Base-by-base conservation (phyloP, 2,113 vertebrate genomes). In the Pedetes capensis region DNA sequence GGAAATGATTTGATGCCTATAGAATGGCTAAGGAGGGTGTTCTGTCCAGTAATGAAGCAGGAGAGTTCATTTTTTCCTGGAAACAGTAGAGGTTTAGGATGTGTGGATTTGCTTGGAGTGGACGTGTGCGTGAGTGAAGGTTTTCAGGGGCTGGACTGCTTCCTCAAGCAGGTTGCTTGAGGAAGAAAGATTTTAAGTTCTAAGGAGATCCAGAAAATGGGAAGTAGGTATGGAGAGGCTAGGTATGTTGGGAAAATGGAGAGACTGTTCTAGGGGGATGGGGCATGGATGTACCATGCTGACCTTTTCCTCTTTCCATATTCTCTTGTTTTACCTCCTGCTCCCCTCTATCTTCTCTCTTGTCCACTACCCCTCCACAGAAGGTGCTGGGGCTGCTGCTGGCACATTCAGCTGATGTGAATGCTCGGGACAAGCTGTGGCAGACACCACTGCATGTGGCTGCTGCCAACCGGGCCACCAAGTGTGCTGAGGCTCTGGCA, bases 391-490 rank as follows among this genome's bases (percentile, higher is more conserved):
- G 98, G 76, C 96, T 99, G 97, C 98, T 99, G 78, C 98, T 99
- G 90, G 99, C 98, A 96, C 99, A 99, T 96, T 99, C 98, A 7
- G 99, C 99, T 2, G 99, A 99, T 1, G 99, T 99, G 96, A 99
- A 99, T 23, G 96, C 99, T 72, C 98, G 98, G 13, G 99, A 99
- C 98, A 99, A 99, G 97, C 98, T 99, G 89, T 99, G 99, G 99
- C 99, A 99, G 94, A 99, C 99, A 7, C 99, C 99, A 0, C 96
- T 99, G 96, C 99, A 99, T 47, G 98, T 99, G 89, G 99, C 99
- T 4, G 99, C 99, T 1, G 99, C 99, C 97, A 99, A 99, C 98
- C 98, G 99, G 96, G 99, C 99, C 89, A 98, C 98, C 82, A 98
- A 99, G 89, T 99, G 99, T 22, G 99, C 99, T 22, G 98, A 99